Evolutionary conservation across 2,888 invertebrate genomes (phyloP), one percentile per base, ranked within the genome.

Genomic region (Abscondita cerata): DNA sequence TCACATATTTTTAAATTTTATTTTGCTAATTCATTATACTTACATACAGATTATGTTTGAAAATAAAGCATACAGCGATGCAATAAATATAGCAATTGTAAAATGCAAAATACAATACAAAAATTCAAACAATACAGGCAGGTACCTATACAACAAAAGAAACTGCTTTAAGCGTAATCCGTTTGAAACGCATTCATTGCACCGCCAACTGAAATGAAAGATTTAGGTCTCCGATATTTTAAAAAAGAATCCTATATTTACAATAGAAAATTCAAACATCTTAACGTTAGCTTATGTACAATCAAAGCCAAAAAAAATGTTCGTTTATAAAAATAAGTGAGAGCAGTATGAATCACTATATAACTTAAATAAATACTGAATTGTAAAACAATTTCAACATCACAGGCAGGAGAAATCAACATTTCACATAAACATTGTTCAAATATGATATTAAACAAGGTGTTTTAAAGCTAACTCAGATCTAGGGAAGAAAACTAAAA

Each of bases 391-490:
- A 71, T 72, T 71, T 70, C 64, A 68, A 72, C 75, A 75, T 76
- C 76, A 76, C 75, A 76, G 76, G 76, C 75, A 76, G 75, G 75
- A 75, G 76, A 70, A 71, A 62, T 33, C 6, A 59, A 52, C 52
- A 52, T 52, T 5, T 33, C n/a, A 38, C 12, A 25, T 25, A 25
- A 25, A 25, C 16, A 51, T 13, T 33, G 20, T 34, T 51, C 36
- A 1, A n/a, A 13, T 13, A 12, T 48, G 31, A 20, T 36, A 34
- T 48, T 48, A 31, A 20, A 25, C 4, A 54, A 38, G 33, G 40
- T 19, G 19, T 33, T 33, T 51, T 47, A 58, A 41, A 54, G 47
- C 46, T 54, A 48, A 25, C 9, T 36, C 34, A 34, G 51, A 34
- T 34, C 34, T 51, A 59, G 47, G 19, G 15, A 53, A 20, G 12